Base-by-base conservation (phyloP, 1,140 invertebrate species). In the Eurytemora carolleeae region DNA sequence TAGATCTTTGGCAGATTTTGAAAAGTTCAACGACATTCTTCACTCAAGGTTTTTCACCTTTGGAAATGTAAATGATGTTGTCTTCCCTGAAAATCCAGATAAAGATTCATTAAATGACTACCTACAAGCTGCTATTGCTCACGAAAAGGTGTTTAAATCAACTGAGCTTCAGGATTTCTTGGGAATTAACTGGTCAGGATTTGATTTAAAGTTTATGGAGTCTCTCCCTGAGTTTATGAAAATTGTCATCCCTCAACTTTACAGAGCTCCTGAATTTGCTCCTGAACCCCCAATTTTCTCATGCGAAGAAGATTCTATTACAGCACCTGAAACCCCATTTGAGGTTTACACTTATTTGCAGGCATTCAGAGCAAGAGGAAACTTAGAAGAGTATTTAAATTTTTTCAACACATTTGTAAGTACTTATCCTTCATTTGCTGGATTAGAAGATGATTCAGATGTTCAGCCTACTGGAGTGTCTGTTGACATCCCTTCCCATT, bases 121-220 rank as follows among this genome's bases (percentile, higher is more conserved):
- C n/a, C n/a, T n/a, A n/a, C n/a, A n/a, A n/a, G n/a, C n/a, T n/a
- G n/a, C n/a, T n/a, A n/a, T n/a, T n/a, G n/a, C n/a, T n/a, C 31
- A 44, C 31, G 31, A 44, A 44, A 12, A 7, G 7, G n/a, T 44
- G 7, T n/a, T 44, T 7, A 44, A 12, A 44, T 12, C 7, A 7
- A 24, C 23, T 18, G 19, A 24, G 22, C 18, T 59, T 25, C 15
- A n/a, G n/a, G 58, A 59, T 22, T 59, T 59, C 58, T 20, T 59
- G 23, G 25, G 58, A 2, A 59, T 59, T 25, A 59, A 59, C 58
- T 59, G 58, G 58, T 24, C 18, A n/a, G 58, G 58, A 24, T 17
- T 18, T 1, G 58, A 59, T 31, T 20, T 59, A 17, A n/a, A 21
- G n/a, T 59, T 59, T 21, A 59, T 59, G 58, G 19, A 16, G 22